These are phyloP conservation scores for Bufotes viridis DNA, from an alignment of 2,797 vertebrate species.

Conservation along the genomic window DNA sequence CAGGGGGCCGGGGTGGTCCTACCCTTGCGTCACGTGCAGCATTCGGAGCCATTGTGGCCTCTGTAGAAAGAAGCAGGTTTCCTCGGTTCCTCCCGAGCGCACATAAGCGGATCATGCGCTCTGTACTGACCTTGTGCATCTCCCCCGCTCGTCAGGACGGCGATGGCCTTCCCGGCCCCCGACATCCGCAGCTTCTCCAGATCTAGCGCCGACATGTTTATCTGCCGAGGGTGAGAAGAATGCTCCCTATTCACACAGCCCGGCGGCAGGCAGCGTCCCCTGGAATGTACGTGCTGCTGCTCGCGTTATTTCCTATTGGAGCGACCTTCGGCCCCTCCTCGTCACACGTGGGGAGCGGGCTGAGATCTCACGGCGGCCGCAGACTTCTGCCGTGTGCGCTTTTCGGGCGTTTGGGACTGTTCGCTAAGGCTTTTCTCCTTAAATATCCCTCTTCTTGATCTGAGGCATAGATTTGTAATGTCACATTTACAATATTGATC, in stretches of 20 bases:
- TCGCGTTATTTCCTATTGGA: constrained; percentile 8
- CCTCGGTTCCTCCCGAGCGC: not conserved
- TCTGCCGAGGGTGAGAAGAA: constrained; percentile 63
- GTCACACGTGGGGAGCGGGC: too few relatives aligned
- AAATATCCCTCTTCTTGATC: too few relatives aligned
- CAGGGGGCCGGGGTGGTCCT: too few relatives aligned
- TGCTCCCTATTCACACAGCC: constrained; percentile 15
- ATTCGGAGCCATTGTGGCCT: not conserved
- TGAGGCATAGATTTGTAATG: too few relatives aligned
- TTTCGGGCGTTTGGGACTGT: too few relatives aligned
- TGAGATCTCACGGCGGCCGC: too few relatives aligned
- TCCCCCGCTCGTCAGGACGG: constrained; percentile 92
- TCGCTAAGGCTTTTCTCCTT: too few relatives aligned
- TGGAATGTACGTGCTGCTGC: constrained; percentile 2
- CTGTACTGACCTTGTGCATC: constrained; percentile 88
- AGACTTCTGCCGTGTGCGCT: too few relatives aligned
- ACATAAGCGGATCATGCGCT: constrained; percentile 19
- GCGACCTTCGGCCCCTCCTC: constrained; percentile 48
- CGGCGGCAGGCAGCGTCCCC: not conserved
- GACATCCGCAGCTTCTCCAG: constrained; percentile 88
- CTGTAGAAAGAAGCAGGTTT: not conserved
- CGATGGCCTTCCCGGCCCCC: constrained; percentile 87
- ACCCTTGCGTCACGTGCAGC: not conserved
- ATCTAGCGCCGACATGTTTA: constrained; percentile 74
- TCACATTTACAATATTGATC: too few relatives aligned